These are phyloP conservation scores for Typhlichthys subterraneus DNA, from an alignment of 2,797 vertebrate genomes.

Conservation along the genomic window DNA sequence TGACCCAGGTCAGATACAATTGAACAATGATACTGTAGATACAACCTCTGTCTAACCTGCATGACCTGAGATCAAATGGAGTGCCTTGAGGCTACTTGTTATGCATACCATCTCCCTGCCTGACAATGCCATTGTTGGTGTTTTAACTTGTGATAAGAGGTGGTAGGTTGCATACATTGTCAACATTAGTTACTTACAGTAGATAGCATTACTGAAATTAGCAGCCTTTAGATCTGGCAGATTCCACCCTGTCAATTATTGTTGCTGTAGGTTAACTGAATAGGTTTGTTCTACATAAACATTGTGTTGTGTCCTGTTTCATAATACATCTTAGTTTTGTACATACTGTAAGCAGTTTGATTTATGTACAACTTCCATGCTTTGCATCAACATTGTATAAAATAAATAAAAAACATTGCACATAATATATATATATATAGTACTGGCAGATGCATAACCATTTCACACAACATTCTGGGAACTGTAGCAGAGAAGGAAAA, in stretches of 20 bases:
- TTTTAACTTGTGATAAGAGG: background rate
- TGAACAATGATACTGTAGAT: background rate
- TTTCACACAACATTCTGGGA: conserved; percentile 61
- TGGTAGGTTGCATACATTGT: background rate
- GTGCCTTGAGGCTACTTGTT: conserved; percentile 42
- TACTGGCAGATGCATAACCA: conserved; percentile 66
- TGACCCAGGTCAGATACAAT: too few relatives aligned
- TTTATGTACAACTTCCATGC: conserved; percentile 41
- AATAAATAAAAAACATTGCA: conserved; percentile 59
- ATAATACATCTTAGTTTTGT: background rate
- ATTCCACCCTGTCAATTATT: too few relatives aligned
- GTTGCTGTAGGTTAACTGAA: too few relatives aligned
- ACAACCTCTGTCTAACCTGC: conserved; percentile 29
- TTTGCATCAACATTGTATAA: conserved; percentile 55
- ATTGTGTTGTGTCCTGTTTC: conserved; percentile 5
- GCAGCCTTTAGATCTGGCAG: conserved; percentile 12
- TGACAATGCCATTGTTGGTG: background rate
- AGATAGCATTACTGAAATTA: conserved; percentile 20
- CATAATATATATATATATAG: background rate
- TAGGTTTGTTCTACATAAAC: too few relatives aligned
- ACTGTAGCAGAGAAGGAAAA: conserved; percentile 50
- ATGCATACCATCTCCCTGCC: conserved; percentile 7
- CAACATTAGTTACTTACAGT: too few relatives aligned
- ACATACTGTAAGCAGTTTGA: conserved; percentile 7
- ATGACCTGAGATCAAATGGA: conserved; percentile 51